Evolutionary conservation across 1,140 invertebrate genomes (phyloP).

Genomic region (Apis cerana): DNA sequence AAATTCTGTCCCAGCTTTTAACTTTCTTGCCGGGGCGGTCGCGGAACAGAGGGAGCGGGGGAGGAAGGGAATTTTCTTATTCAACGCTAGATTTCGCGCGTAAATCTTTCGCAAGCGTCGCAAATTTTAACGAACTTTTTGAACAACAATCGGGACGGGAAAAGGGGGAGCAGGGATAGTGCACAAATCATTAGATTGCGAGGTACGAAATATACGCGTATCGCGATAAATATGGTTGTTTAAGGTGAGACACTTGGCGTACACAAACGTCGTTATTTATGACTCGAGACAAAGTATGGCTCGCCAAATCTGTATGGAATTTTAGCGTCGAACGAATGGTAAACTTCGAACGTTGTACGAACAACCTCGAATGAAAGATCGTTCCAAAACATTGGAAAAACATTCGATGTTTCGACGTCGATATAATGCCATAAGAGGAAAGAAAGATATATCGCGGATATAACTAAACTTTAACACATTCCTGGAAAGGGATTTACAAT

Average conservation of each 20-base stretch:
- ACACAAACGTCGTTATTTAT: conserved; percentile 52
- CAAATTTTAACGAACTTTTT: too few species aligned
- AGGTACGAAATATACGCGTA: conserved; percentile 49
- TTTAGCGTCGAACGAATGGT: conserved; percentile 29
- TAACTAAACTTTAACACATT: not conserved
- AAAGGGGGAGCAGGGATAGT: too few species aligned
- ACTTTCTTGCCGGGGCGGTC: not conserved
- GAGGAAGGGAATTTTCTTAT: not conserved
- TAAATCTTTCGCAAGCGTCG: not conserved
- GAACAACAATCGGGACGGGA: too few species aligned
- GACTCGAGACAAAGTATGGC: conserved; percentile 53
- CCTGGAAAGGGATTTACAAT: not conserved
- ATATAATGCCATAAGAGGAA: not conserved
- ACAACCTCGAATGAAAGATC: conserved; percentile 14
- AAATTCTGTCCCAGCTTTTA: not conserved
- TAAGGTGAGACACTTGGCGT: conserved; percentile 57
- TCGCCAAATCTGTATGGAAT: conserved; percentile 54
- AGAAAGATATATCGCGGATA: not conserved
- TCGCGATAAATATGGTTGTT: conserved; percentile 1
- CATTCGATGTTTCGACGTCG: conserved; percentile 28
- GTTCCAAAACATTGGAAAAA: conserved; percentile 3
- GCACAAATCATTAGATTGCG: not conserved
- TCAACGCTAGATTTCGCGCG: not conserved
- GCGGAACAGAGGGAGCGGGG: too few species aligned
- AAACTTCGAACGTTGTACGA: conserved; percentile 38